Conservation (phyloP, 1,140 invertebrate genomes). For the Nasonia vitripennis region DNA sequence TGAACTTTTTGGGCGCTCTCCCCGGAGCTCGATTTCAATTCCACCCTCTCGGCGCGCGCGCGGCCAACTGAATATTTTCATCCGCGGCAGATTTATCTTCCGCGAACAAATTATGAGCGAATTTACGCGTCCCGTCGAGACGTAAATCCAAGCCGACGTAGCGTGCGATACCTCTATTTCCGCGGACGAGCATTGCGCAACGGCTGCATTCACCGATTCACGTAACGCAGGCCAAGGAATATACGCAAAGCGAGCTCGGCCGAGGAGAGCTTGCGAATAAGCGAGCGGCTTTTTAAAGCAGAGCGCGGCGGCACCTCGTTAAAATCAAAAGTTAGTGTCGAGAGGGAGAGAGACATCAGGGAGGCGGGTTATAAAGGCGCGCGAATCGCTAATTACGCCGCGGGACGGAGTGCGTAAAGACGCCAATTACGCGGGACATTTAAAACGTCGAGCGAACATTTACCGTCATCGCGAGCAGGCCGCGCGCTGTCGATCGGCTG, state of each 20-base stretch:
- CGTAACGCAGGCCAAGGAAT: background rate
- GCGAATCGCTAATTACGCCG: background rate
- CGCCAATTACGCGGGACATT: background rate
- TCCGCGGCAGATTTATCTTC: background rate
- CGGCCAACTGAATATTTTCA: background rate
- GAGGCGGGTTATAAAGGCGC: background rate
- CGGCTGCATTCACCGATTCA: background rate
- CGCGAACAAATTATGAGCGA: background rate
- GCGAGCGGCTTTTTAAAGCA: background rate
- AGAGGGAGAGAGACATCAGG: background rate
- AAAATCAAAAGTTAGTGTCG: background rate
- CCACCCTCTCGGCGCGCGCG: no score
- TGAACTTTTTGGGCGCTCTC: background rate
- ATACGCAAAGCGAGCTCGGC: background rate
- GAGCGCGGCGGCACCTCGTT: background rate
- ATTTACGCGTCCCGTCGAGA: background rate
- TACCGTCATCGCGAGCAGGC: no score
- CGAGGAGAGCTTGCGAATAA: background rate
- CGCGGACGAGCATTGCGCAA: background rate
- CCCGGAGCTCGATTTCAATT: no score
- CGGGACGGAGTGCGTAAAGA: background rate
- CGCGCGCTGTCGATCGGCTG: no score
- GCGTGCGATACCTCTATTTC: background rate
- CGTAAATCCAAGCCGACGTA: background rate
- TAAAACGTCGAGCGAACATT: no score